Base-by-base conservation (phyloP, 2,888 invertebrate genomes). In the Xestoiulus laeticollis region DNA sequence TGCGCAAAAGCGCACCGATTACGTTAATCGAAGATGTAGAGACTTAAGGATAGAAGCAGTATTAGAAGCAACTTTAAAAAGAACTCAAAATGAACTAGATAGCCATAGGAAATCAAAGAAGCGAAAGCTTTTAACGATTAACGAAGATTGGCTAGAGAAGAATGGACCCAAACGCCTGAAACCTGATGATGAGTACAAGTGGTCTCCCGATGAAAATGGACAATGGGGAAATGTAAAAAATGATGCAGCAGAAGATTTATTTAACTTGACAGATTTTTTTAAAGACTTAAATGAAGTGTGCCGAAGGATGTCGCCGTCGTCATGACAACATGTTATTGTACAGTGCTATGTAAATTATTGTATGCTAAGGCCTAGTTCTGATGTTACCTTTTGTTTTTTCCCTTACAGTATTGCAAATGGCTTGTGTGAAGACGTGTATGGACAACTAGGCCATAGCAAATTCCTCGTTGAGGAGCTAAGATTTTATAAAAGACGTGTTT, bases 341-440 rank as follows among this genome's bases (percentile, higher is more conserved):
- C 38, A 38, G 32, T 48, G 38, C 43, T n/a, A 12, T 85, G 85
- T 85, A 44, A 38, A 43, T 44, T 14, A 43, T 85, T 85, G 38
- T 85, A 38, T 43, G 85, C 48, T 33, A 44, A 33, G 85, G 85
- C 85, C 48, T 85, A 85, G 48, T 85, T 85, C 38, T 38, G 38
- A 84, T 38, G 22, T 48, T 30, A 16, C 38, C 14, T 85, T 38
- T 85, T 38, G 32, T 48, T 38, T 85, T 48, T 85, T 85, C n/a
- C 30, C n/a, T 85, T 85, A 38, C 85, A 85, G 85, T 85, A 85
- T 85, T 85, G 85, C 85, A 33, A 33, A 30, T 85, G 32, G 30
- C 85, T 85, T 43, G 14, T n/a, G 16, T 33, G 85, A 85, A n/a
- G 85, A 85, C 48, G 2, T 83, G 22, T 19, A 59, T 59, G 83